These are phyloP conservation scores for Campylomormyrus tamandua DNA, from an alignment of 2,113 vertebrate species.

Conservation along the genomic window DNA sequence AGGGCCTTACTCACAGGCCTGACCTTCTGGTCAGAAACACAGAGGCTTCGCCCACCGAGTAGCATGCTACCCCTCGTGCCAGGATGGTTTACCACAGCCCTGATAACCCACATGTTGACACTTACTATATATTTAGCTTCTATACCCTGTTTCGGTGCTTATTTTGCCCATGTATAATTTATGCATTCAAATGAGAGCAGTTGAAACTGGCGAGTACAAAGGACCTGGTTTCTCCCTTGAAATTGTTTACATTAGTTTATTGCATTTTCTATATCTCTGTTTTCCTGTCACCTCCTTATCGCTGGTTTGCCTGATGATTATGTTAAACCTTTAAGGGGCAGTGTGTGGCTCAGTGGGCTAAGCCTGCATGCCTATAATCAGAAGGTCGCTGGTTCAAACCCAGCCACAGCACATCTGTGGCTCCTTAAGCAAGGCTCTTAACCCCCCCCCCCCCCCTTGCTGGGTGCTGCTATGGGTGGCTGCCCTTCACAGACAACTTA, in stretches of 20 bases:
- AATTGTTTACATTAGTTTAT: not conserved
- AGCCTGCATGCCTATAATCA: too few relatives aligned
- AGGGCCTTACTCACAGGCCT: too few relatives aligned
- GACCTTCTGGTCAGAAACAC: too few relatives aligned
- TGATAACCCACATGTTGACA: not conserved
- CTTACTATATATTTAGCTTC: not conserved
- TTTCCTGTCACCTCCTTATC: not conserved
- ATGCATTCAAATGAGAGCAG: not conserved
- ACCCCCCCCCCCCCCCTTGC: too few relatives aligned
- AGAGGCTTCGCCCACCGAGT: too few relatives aligned
- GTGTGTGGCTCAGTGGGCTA: too few relatives aligned
- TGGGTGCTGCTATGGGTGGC: too few relatives aligned
- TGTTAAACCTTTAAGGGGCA: too few relatives aligned
- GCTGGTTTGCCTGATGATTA: not conserved
- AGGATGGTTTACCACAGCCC: not conserved
- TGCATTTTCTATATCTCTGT: not conserved
- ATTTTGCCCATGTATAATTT: not conserved
- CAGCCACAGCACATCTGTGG: too few relatives aligned
- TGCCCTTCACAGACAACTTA: too few relatives aligned
- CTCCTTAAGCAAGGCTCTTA: too few relatives aligned
- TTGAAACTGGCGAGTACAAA: not conserved
- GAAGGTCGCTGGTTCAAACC: too few relatives aligned
- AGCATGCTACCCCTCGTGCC: not conserved
- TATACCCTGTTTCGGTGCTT: not conserved
- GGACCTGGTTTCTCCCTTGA: not conserved